Percentiles rank a stretch among this genome's conserved stretches.
phyloP scores from a whole-genome alignment of 2,113 vertebrate species.

The Phoenicopterus ruber region DNA sequence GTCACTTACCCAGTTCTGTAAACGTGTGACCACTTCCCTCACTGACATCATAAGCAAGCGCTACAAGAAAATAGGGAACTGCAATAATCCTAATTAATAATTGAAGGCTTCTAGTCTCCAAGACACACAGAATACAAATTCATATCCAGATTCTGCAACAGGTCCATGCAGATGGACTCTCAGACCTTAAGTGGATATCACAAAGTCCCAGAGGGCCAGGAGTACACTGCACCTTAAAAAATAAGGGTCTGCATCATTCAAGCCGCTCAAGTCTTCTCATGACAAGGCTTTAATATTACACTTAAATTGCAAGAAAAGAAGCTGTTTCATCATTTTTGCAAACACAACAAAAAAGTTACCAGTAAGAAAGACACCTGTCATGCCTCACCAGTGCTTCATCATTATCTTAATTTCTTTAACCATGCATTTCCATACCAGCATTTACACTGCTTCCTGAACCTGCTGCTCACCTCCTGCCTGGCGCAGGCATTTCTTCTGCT shows the following conservation, averaged over 20 bases:
- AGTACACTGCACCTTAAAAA: background rate
- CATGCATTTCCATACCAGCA: too few relatives aligned
- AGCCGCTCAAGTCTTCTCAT: background rate
- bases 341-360: background rate
- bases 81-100: background rate
- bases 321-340: background rate
- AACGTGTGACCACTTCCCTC: accelerated
- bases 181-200: background rate
- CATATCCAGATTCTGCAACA: background rate
- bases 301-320: background rate
- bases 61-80: background rate
- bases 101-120: background rate
- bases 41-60: background rate
- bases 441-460: background rate
- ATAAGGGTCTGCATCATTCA: background rate
- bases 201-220: background rate
- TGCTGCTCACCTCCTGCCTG: background rate
- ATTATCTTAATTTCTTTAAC: background rate
- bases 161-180: background rate
- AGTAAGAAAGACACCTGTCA: background rate
- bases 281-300: background rate
- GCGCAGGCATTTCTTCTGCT: background rate
- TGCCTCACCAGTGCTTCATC: background rate
- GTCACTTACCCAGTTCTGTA: accelerated
- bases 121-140: background rate